Evolutionary conservation across 2,797 vertebrate species (phyloP).

Genomic region (Hydrocynus forskahlii): DNA sequence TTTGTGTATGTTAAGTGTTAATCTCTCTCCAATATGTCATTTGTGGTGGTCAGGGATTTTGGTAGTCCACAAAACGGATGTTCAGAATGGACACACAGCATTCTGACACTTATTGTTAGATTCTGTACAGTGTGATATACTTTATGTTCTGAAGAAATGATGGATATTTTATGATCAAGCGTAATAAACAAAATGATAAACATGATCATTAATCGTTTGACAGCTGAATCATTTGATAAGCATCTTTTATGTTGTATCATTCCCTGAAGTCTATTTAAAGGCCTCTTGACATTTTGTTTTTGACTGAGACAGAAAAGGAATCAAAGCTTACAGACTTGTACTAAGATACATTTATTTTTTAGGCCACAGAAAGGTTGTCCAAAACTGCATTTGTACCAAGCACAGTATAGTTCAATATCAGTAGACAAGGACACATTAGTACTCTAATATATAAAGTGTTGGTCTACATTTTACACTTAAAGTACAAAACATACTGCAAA

Average conservation of each 20-base stretch:
- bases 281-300: background rate
- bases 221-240: background rate
- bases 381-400: too few species aligned
- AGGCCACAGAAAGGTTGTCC: too few species aligned
- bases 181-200: conserved; percentile 21
- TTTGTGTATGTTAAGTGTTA: background rate
- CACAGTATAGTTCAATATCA: too few species aligned
- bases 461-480: background rate
- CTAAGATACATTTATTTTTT: too few species aligned
- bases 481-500: background rate
- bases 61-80: background rate
- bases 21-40: background rate
- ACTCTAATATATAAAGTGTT: background rate
- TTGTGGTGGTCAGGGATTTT: background rate
- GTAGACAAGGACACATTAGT: background rate
- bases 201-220: background rate
- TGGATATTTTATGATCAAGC: conserved; percentile 23
- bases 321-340: background rate
- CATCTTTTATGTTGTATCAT: background rate
- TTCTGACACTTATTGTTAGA: background rate
- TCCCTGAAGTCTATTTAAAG: background rate
- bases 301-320: background rate
- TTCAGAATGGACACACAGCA: too few species aligned
- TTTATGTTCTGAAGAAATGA: background rate
- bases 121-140: conserved; percentile 35